Conservation (phyloP, 2,113 vertebrate species). For the Alethe diademata region DNA sequence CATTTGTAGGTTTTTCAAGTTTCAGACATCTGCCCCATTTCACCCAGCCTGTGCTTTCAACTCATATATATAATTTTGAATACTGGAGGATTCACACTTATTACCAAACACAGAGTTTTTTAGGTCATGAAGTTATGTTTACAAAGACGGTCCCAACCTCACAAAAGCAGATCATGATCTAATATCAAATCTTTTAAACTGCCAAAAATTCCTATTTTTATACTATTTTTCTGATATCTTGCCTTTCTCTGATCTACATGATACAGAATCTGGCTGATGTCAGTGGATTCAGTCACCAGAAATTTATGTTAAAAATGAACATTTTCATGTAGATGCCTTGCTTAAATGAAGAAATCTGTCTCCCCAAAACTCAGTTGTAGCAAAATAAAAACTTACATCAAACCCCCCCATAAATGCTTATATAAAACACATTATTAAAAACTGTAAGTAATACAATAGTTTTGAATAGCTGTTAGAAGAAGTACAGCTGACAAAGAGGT, state of each 20-base stretch:
- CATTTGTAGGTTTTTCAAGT: not conserved
- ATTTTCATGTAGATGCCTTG: not conserved
- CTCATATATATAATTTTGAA: not conserved
- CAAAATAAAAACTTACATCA: not conserved
- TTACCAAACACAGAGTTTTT: not conserved
- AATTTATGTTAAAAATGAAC: not conserved
- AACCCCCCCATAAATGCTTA: not conserved
- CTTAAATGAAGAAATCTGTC: not conserved
- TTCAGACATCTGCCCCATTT: not conserved
- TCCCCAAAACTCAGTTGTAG: not conserved
- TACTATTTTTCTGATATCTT: not conserved
- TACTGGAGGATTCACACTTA: not conserved
- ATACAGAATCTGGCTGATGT: not conserved
- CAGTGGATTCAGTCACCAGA: not conserved
- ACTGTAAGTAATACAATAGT: not conserved
- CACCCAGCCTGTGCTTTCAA: not conserved
- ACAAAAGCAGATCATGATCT: not conserved
- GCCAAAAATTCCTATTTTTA: not conserved
- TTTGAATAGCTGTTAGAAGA: not conserved
- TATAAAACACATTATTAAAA: not conserved
- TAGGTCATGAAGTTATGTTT: not conserved
- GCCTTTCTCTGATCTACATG: not conserved
- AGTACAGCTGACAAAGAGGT: not conserved
- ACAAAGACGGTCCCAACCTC: not conserved
- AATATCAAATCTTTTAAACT: not conserved